Percentiles rank a stretch among this genome's conserved stretches.
phyloP scores from a whole-genome alignment of 2,113 vertebrate genomes.

The Phylloscopus trochilus region DNA sequence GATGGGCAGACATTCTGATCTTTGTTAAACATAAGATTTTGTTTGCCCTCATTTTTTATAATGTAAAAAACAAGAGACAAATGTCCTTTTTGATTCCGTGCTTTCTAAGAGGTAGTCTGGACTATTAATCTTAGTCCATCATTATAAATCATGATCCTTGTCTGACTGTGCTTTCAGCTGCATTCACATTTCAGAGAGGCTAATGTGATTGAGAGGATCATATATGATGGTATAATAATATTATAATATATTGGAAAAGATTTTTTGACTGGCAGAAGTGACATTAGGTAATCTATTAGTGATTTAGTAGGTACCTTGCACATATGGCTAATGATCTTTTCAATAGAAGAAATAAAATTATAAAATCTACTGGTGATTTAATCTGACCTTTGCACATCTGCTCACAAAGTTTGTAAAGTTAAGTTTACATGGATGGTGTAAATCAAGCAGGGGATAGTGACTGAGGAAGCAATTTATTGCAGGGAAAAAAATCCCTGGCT shows the following conservation, averaged over 20 bases:
- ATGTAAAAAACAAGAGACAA: not conserved
- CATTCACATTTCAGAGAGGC: not conserved
- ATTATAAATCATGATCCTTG: not conserved
- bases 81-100: not conserved
- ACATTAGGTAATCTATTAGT: not conserved
- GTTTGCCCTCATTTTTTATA: not conserved
- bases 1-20: constrained; percentile 5
- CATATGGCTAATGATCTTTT: not conserved
- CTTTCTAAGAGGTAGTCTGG: not conserved
- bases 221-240: not conserved
- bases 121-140: not conserved
- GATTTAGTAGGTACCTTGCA: not conserved
- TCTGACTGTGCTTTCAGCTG: not conserved
- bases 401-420: not conserved
- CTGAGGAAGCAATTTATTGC: not conserved
- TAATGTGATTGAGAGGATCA: not conserved
- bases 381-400: constrained; percentile 1
- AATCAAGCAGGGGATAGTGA: not conserved
- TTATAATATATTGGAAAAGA: not conserved
- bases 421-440: not conserved
- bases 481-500: not conserved
- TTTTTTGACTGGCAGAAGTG: not conserved
- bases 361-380: not conserved
- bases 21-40: constrained; percentile 34
- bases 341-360: not conserved